Base-by-base conservation (phyloP, 2,888 invertebrate genomes). In the Watsonalla binaria region DNA sequence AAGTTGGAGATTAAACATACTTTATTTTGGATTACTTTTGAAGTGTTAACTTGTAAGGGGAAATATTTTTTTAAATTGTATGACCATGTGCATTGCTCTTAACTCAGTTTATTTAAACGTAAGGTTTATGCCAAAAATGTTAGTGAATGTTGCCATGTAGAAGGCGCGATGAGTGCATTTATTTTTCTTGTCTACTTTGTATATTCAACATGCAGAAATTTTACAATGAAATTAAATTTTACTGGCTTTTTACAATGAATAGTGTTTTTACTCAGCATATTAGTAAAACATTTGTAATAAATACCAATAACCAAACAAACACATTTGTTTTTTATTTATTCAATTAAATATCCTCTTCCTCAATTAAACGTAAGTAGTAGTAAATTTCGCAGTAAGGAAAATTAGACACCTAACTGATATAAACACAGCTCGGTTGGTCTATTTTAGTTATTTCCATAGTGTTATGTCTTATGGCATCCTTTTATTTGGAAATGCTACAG, bases 111-210 rank as follows among this genome's bases (percentile, higher is more conserved):
- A 74, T 65, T 55, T 80, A 74, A 51, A 66, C 54, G 55, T 68
- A 72, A 72, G 76, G 71, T 75, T 76, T 72, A 79, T 82, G 76
- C 84, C 81, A 83, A 84, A 84, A 75, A 80, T 61, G 56, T 65
- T 79, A 77, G 76, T 65, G 65, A 78, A 76, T 80, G 82, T 80
- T 83, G 84, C 84, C 86, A 85, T 84, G 78, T 85, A 80, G 76
- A 79, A 75, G 86, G 81, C 80, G 77, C 74, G 71, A 69, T 76
- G 76, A 78, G 78, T 86, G 86, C 86, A 86, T 86, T 87, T 87
- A 85, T 85, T 85, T 81, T 82, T 49, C 42, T 82, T 81, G 78
- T 82, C 80, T 77, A 79, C 69, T 37, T 64, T 72, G 72, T 77
- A 77, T 76, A 48, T 35, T n/a, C 60, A 70, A 60, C 64, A 64